Conservation (phyloP, 2,113 vertebrate species). For the Elaphurus davidianus region DNA sequence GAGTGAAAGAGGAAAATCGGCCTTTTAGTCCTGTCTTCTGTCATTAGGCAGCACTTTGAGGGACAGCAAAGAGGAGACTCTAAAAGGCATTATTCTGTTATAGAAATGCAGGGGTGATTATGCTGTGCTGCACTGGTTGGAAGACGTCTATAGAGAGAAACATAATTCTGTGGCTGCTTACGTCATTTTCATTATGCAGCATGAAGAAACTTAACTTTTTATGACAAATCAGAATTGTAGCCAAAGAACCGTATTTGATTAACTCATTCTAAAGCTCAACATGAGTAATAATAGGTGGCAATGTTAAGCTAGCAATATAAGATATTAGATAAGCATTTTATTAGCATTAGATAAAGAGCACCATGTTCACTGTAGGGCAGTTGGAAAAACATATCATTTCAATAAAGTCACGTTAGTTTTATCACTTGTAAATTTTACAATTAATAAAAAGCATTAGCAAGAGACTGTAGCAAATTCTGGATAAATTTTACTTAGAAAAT, state of each 20-base stretch:
- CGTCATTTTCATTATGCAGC: conserved; percentile 49
- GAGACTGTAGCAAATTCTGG: neutral
- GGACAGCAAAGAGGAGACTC: conserved; percentile 80
- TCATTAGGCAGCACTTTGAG: conserved; percentile 71
- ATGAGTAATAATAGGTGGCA: neutral
- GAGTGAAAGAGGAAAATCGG: conserved; percentile 67
- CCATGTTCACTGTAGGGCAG: neutral
- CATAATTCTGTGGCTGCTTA: conserved; percentile 53
- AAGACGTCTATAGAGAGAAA: neutral
- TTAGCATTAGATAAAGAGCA: neutral
- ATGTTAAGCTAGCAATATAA: neutral
- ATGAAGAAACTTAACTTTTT: conserved; percentile 66
- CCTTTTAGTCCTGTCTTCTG: conserved; percentile 65
- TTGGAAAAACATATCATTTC: neutral
- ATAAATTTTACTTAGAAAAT: neutral
- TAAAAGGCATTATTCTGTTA: conserved; percentile 80
- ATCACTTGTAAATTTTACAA: neutral
- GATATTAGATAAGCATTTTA: neutral
- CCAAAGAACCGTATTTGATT: conserved; percentile 83
- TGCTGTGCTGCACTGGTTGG: neutral
- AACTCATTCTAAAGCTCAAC: conserved; percentile 82
- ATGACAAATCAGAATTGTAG: conserved; percentile 59
- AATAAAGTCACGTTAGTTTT: neutral
- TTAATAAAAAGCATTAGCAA: neutral
- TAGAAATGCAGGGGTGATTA: conserved; percentile 58